Evolutionary conservation across 2,888 invertebrate genomes (phyloP).

Genomic region (Teleogryllus oceanicus): DNA sequence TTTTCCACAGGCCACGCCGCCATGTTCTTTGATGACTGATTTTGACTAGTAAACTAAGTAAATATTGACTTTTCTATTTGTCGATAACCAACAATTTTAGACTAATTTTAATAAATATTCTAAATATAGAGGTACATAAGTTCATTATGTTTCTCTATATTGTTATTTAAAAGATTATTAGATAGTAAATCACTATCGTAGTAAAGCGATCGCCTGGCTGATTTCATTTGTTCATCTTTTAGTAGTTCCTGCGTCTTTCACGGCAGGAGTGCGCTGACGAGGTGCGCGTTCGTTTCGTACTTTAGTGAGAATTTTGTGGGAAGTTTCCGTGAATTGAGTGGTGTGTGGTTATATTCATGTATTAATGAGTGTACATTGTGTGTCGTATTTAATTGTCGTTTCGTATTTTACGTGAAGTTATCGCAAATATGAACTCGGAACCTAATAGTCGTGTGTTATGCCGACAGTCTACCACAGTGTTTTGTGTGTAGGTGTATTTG

Average conservation of each 20-base stretch:
- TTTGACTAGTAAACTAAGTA: not conserved
- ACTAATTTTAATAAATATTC: no score
- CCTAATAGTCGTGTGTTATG: not conserved
- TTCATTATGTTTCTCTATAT: no score
- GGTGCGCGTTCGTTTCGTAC: not conserved
- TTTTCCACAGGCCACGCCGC: constrained; percentile 30
- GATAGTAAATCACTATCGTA: no score
- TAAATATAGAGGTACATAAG: fast-evolving
- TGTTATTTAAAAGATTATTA: no score
- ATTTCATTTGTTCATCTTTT: not conserved
- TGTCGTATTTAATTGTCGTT: no score
- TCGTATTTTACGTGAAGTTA: no score
- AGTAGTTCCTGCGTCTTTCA: not conserved
- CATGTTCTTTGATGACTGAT: constrained; percentile 22
- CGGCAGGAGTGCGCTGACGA: not conserved
- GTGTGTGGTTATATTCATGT: not conserved
- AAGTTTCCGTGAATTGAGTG: not conserved
- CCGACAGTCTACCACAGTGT: not conserved
- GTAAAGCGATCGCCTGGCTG: not conserved
- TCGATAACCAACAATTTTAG: no score
- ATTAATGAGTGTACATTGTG: no score
- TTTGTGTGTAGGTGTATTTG: not conserved
- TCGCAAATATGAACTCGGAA: no score
- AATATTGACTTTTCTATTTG: no score
- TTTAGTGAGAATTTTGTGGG: not conserved